phyloP scores from a whole-genome alignment of 2,888 invertebrate species.

The Folsomia manolachei region DNA sequence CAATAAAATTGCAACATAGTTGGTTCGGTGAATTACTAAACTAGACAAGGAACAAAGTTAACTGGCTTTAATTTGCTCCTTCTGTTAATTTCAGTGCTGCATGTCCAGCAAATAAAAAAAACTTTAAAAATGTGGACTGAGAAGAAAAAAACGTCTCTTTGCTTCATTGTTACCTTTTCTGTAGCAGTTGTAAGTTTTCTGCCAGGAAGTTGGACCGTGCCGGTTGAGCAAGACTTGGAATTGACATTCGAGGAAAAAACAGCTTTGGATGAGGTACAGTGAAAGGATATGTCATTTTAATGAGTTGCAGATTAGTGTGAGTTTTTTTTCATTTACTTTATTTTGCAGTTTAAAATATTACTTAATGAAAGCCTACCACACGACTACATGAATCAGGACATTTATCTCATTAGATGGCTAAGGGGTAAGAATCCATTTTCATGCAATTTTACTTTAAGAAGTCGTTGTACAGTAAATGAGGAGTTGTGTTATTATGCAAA shows the following conservation, averaged over 20 bases:
- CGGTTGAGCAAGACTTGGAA: slow-evolving; percentile 13
- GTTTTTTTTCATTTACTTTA: too few species aligned
- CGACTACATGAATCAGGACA: slow-evolving; percentile 15
- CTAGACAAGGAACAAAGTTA: too few species aligned
- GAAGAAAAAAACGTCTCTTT: neutral
- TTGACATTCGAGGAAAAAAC: slow-evolving; percentile 11
- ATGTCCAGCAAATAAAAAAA: too few species aligned
- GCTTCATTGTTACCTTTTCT: neutral
- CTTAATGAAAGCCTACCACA: neutral
- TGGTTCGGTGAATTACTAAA: too few species aligned
- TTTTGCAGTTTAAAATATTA: slow-evolving; percentile 10
- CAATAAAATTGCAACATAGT: too few species aligned
- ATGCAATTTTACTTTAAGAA: neutral
- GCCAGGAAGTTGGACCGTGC: neutral
- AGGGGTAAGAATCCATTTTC: slow-evolving; percentile 8
- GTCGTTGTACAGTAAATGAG: slow-evolving; percentile 2
- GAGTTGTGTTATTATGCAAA: too few species aligned
- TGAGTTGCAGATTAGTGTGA: neutral
- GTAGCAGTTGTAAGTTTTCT: too few species aligned
- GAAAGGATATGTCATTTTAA: neutral
- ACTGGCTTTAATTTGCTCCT: too few species aligned
- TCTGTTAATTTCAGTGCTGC: too few species aligned
- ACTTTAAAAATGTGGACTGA: too few species aligned
- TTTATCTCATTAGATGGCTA: slow-evolving; percentile 15
- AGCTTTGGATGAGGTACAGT: slow-evolving; percentile 9